These are phyloP conservation scores for Otus scops DNA, from an alignment of 2,797 vertebrate species.

Conservation along the genomic window DNA sequence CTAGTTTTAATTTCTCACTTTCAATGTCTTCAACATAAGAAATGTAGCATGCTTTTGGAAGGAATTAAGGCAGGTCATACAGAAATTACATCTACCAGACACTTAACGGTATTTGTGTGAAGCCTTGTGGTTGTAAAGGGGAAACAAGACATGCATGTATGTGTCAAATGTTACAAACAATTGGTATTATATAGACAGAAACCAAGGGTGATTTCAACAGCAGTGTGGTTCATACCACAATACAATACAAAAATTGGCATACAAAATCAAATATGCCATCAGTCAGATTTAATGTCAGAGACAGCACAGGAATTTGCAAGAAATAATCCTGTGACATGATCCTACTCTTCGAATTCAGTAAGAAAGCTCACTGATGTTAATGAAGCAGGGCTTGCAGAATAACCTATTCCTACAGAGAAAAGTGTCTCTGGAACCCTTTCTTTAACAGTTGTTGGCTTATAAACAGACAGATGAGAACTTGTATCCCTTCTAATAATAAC, in stretches of 20 bases:
- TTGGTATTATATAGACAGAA: not conserved
- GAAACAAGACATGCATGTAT: not conserved
- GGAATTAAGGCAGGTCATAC: not conserved
- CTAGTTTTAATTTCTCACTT: not conserved
- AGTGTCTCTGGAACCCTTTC: not conserved
- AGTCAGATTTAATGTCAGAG: not conserved
- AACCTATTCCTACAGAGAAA: not conserved
- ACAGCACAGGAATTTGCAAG: not conserved
- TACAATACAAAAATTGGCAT: not conserved
- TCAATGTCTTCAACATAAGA: not conserved
- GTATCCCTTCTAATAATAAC: not conserved
- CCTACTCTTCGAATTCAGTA: not conserved
- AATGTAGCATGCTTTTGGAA: not conserved
- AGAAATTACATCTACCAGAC: not conserved
- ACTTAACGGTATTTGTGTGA: not conserved
- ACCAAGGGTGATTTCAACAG: not conserved
- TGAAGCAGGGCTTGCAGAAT: not conserved
- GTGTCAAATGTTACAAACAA: not conserved
- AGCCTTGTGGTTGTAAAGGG: not conserved
- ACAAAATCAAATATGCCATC: not conserved
- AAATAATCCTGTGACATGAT: not conserved
- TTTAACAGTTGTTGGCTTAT: not conserved
- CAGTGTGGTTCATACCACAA: not conserved
- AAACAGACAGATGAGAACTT: not conserved
- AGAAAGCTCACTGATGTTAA: not conserved